Evolutionary conservation across 2,797 vertebrate genomes (phyloP).

Genomic region (Alca torda): DNA sequence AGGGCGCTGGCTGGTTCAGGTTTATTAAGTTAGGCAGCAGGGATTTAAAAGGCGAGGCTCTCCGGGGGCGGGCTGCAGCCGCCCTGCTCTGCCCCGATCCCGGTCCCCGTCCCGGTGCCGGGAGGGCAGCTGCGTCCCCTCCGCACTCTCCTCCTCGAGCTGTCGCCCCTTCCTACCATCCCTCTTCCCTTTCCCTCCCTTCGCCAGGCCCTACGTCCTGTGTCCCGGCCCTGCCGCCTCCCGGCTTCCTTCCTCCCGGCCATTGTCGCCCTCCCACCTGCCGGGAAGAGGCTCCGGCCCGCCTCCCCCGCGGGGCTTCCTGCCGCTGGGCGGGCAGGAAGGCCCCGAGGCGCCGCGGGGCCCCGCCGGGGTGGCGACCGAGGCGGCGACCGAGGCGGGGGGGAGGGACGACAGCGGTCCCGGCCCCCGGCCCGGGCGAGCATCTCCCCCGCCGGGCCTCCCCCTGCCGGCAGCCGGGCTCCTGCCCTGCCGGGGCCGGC

Average conservation of each 20-base stretch:
- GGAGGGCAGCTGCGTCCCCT: not conserved
- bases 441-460: not conserved
- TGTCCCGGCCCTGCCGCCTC: constrained; percentile 38
- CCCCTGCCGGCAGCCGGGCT: not conserved
- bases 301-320: constrained; percentile 53
- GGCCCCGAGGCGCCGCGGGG: constrained; percentile 48
- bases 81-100: not conserved
- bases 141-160: not conserved
- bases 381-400: not conserved
- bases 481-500: too few species aligned
- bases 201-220: constrained; percentile 27
- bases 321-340: constrained; percentile 40
- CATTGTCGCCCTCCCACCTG: constrained; percentile 66
- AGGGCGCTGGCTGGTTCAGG: not conserved
- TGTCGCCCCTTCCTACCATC: not conserved
- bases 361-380: constrained; percentile 33
- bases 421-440: not conserved
- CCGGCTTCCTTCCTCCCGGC: constrained; percentile 57
- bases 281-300: constrained; percentile 51
- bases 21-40: not conserved
- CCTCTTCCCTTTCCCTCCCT: constrained; percentile 41
- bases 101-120: not conserved
- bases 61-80: not conserved
- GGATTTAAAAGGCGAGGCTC: not conserved
- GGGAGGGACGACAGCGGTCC: not conserved